These are phyloP conservation scores for Spongilla lacustris DNA, from an alignment of 37 sponge, comb jelly and placozoan genomes.

Conservation along the genomic window DNA sequence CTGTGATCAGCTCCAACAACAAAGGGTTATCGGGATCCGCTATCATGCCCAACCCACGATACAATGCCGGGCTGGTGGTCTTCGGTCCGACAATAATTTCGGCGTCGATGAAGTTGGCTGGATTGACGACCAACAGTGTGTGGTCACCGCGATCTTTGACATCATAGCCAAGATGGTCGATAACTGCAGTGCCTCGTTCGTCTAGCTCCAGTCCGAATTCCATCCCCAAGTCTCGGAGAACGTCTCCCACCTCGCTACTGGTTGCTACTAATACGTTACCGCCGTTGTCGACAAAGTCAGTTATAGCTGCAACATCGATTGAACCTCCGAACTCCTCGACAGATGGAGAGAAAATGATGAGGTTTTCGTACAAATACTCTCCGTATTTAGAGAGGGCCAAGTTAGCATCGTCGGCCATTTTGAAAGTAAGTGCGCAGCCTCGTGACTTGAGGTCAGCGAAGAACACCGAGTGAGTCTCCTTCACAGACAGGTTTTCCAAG, in stretches of 20 bases:
- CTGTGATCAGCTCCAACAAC: slow-evolving; percentile 87
- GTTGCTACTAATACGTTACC: slow-evolving; percentile 92
- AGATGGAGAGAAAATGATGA: slow-evolving; percentile 94
- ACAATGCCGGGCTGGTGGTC: slow-evolving; percentile 59
- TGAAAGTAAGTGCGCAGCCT: slow-evolving; percentile 77
- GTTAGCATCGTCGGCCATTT: slow-evolving; percentile 88
- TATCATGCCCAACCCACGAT: slow-evolving; percentile 87
- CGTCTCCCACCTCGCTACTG: slow-evolving; percentile 88
- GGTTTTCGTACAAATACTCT: slow-evolving; percentile 87
- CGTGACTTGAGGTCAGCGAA: slow-evolving; percentile 71
- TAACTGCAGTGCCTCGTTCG: slow-evolving; percentile 89
- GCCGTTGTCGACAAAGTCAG: slow-evolving; percentile 92
- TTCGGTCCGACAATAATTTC: slow-evolving; percentile 68
- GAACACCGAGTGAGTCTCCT: slow-evolving; percentile 94
- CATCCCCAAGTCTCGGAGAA: slow-evolving; percentile 83
- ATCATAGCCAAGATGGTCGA: slow-evolving; percentile 96
- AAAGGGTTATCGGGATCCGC: slow-evolving; percentile 93
- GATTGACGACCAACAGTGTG: slow-evolving; percentile 74
- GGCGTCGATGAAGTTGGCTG: slow-evolving; percentile 63
- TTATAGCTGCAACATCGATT: slow-evolving; percentile 69
- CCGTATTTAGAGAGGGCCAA: slow-evolving; percentile 92
- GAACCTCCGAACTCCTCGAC: slow-evolving; percentile 94
- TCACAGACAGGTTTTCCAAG: slow-evolving; percentile 81
- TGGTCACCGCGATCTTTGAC: slow-evolving; percentile 89
- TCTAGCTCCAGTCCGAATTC: slow-evolving; percentile 95